Base-by-base conservation (phyloP, 2,113 vertebrate genomes). In the Laticauda colubrina region DNA sequence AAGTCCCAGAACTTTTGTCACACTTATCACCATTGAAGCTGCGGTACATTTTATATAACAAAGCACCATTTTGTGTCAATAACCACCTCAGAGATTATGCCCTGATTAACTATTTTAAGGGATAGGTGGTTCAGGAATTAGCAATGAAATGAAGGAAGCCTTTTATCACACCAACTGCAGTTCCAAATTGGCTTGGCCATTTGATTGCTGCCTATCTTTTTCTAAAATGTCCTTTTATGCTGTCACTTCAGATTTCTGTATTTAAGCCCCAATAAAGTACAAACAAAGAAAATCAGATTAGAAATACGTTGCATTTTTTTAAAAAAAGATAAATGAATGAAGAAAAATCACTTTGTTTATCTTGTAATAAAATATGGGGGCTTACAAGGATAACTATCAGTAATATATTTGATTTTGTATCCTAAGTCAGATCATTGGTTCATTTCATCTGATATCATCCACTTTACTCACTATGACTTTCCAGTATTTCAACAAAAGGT, bases 91-190 rank as follows among this genome's bases (percentile, higher is more conserved):
- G 29, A 86, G 81, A 92, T 92, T 39, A 45, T 69, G 81, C 14
- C 48, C 39, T 87, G 45, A 94, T 94, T 90, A 92, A 89, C 39
- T 61, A 92, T 91, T 69, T 75, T 20, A 26, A 64, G 91, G 88
- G 39, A 87, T 34, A 90, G 88, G 90, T 92, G 88, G 88, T 87
- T 92, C 92, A 48, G 26, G 88, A 92, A 91, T 75, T 90, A 92
- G 51, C 88, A 94, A 75, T 92, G 75, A 89, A 87, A 69, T 89
- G 81, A 69, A 59, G 48, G 89, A 87, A 89, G 20, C 81, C 88
- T 94, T 92, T 92, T 48, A 87, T 89, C 90, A 92, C 69, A 24
- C 43, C 20, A 86, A 54, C 57, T 92, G 87, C 88, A 34, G 20
- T 89, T 39, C 26, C 89, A 92, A 94, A 87, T 26, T 26, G 2